phyloP scores from a whole-genome alignment of 2,113 vertebrate species.

The Otus sunia region DNA sequence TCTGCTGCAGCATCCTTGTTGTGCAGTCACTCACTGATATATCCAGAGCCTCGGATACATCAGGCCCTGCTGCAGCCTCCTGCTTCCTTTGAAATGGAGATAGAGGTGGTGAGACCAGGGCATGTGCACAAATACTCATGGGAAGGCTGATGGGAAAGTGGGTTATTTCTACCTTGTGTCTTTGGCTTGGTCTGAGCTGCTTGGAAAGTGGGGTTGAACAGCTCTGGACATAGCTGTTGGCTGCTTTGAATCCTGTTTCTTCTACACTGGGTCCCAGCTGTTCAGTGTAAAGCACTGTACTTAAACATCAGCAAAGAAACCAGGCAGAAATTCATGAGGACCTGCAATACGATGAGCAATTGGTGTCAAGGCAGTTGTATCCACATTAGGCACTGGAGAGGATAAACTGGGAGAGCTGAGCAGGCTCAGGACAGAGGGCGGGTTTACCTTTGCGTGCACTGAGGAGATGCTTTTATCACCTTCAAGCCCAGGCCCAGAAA shows the following conservation, averaged over 20 bases:
- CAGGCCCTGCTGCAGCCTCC: neutral
- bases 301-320: neutral
- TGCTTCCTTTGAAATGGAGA: neutral
- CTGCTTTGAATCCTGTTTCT: neutral
- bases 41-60: neutral
- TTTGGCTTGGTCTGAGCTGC: neutral
- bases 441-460: neutral
- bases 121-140: neutral
- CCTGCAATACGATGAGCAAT: rapidly evolving
- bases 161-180: neutral
- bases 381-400: neutral
- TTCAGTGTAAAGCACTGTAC: neutral
- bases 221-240: neutral
- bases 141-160: neutral
- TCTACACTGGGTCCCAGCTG: neutral
- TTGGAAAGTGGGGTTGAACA: neutral
- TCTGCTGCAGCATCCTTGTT: neutral
- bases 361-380: rapidly evolving
- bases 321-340: neutral
- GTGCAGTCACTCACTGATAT: too few species aligned
- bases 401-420: neutral
- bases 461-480: neutral
- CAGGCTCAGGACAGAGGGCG: neutral
- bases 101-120: neutral
- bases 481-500: neutral